These are phyloP conservation scores for Bettongia penicillata DNA, from an alignment of 2,113 vertebrate species.

Conservation along the genomic window DNA sequence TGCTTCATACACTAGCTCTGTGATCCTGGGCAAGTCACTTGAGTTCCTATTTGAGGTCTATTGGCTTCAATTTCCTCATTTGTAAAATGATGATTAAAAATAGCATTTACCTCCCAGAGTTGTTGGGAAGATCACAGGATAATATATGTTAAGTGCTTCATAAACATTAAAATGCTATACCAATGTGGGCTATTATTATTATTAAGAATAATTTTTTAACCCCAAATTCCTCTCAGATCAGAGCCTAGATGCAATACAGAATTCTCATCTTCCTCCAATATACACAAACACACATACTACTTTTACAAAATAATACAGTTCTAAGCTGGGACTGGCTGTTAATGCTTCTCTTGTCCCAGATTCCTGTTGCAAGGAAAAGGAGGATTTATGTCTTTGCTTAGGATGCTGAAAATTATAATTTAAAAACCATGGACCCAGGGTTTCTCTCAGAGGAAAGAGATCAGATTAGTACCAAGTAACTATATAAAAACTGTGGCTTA, in stretches of 20 bases:
- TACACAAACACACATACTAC: not conserved
- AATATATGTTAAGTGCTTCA: not conserved
- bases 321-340: no score
- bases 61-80: not conserved
- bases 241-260: not conserved
- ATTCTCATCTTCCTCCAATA: not conserved
- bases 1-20: not conserved
- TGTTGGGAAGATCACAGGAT: not conserved
- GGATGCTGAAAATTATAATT: not conserved
- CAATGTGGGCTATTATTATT: not conserved
- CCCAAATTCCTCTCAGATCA: not conserved
- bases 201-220: not conserved
- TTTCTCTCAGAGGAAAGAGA: not conserved
- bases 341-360: not conserved
- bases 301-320: not conserved
- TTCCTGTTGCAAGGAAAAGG: not conserved
- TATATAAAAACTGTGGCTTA: not conserved
- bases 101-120: not conserved
- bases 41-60: not conserved
- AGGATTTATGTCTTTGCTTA: not conserved
- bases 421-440: not conserved
- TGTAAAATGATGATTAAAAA: not conserved
- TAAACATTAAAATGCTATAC: not conserved
- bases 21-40: not conserved
- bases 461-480: not conserved